Evolutionary conservation across 2,888 invertebrate genomes (phyloP).

Genomic region (Fragum fragum): DNA sequence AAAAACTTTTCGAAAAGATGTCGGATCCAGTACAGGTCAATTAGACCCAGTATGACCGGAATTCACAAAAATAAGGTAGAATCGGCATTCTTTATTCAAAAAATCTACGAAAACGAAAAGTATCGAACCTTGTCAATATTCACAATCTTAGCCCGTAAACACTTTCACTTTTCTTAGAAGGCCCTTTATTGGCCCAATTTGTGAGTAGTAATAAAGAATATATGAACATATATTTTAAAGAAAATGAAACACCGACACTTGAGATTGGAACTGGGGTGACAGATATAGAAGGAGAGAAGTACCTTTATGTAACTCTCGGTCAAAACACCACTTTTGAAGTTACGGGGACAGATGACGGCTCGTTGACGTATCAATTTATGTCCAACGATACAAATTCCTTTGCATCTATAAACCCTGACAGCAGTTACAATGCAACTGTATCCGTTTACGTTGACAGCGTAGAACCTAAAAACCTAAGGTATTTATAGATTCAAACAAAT

Average conservation of each 20-base stretch:
- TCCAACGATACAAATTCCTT: background rate
- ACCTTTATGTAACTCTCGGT: background rate
- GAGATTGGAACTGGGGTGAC: background rate
- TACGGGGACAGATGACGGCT: background rate
- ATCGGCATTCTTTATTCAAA: too few relatives aligned
- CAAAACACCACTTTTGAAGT: background rate
- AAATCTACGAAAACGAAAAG: too few relatives aligned
- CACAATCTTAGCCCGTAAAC: too few relatives aligned
- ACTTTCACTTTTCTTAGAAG: too few relatives aligned
- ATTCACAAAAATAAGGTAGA: too few relatives aligned
- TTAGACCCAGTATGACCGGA: too few relatives aligned
- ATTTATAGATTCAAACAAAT: background rate
- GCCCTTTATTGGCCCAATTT: too few relatives aligned
- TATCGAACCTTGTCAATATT: too few relatives aligned
- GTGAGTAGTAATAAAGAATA: too few relatives aligned
- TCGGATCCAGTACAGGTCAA: too few relatives aligned
- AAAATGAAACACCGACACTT: background rate
- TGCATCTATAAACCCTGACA: background rate
- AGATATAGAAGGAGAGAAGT: background rate
- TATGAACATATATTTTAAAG: background rate
- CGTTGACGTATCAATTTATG: background rate
- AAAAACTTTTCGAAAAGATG: too few relatives aligned
- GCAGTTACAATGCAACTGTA: background rate
- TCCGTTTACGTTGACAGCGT: background rate
- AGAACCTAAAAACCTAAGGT: constrained; percentile 9